phyloP scores from a whole-genome alignment of 2,113 vertebrate genomes.

The Damaliscus lunatus region DNA sequence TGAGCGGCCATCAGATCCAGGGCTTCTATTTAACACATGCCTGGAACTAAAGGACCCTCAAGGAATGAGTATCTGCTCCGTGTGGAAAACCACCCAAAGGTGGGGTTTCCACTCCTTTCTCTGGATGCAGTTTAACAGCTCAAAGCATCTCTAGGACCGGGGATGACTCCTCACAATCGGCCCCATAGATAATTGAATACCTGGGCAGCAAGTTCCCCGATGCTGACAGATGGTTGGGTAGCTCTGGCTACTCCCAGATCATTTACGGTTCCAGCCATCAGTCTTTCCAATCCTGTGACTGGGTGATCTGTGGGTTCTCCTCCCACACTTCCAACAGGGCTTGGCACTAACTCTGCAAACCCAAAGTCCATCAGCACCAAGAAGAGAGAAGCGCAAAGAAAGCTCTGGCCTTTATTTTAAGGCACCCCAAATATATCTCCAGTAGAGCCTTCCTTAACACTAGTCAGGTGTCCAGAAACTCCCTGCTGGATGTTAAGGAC shows the following conservation, averaged over 20 bases:
- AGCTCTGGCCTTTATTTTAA: neutral
- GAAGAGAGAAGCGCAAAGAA: neutral
- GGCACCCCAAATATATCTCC: neutral
- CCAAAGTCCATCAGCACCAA: neutral
- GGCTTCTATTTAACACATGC: neutral
- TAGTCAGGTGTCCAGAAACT: neutral
- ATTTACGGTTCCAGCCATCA: neutral
- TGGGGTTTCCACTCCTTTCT: neutral
- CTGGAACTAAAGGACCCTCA: neutral
- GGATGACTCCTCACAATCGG: neutral
- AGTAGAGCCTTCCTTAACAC: neutral
- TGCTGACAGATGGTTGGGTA: neutral
- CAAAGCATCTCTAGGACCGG: neutral
- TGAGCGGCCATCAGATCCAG: neutral
- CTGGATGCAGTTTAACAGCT: neutral
- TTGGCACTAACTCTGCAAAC: neutral
- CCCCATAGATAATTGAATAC: neutral
- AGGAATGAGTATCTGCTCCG: neutral
- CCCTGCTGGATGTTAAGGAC: neutral
- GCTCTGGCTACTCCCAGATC: neutral
- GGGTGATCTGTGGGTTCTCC: neutral
- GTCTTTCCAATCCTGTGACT: neutral
- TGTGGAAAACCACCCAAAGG: neutral
- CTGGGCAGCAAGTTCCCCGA: neutral
- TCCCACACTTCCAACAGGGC: neutral